Base-by-base conservation (phyloP, 2,797 vertebrate species). In the Rhinatrema bivittatum region DNA sequence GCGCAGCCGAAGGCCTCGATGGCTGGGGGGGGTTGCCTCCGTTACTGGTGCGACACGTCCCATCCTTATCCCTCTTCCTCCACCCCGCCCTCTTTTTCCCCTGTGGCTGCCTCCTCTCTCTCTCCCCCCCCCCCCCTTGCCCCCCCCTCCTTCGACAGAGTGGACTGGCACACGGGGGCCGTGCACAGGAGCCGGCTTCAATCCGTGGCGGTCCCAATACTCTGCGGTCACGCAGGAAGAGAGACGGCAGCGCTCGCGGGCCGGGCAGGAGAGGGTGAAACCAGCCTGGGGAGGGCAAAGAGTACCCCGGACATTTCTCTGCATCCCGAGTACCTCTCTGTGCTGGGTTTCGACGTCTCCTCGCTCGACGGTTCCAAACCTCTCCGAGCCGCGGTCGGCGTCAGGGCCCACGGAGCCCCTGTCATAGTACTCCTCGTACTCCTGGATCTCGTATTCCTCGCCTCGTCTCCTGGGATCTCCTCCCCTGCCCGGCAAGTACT, bases 361-460 rank as follows among this genome's bases (percentile, higher is more conserved):
- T 20, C 71, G 65, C 51, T 73, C 67, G 0, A 71, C 79, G 5
- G 77, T 79, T 9, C 78, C 79, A 13, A 71, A 87, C 15, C 55
- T 60, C 24, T 35, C 31, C 2, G 2, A 18, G 30, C 16, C 36
- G 1, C 7, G 25, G 0, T 53, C 19, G 6, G 45, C 29, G 3
- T 39, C 8, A 0, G 25, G 43, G 4, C 86, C 74, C 4, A 79
- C 78, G 3, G 80, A 82, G 4, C 39, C 41, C 7, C 17, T 36
- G 1, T 49, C 31, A 12, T 82, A 76, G 21, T 89, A 80, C 51
- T 85, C 87, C 17, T 85, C 82, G 2, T 82, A 85, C 17, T 72
- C 68, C 1, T 17, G 46, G 25, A 16, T 47, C 3, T 76, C 58
- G 27, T 48, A 45, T 34, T 67, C 66, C 1, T 81, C 29, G n/a